Percentiles rank a stretch among this genome's conserved stretches.
Conservation (phyloP, 2,888 invertebrate genomes). For the Cyclophora punctaria region DNA sequence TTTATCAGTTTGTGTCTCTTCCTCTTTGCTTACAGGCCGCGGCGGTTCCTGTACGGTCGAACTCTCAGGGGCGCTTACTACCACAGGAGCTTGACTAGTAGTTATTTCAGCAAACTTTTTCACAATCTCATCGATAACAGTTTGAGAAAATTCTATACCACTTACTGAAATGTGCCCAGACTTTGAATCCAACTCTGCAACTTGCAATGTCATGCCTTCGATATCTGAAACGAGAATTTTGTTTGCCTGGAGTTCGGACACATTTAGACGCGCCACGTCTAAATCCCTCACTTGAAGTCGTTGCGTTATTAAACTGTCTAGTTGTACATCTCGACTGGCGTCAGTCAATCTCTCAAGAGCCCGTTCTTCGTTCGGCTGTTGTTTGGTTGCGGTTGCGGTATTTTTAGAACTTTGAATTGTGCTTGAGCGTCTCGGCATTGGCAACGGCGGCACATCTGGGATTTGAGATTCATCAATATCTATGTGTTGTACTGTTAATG, state of each 20-base stretch:
- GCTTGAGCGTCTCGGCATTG: slow-evolving; percentile 41
- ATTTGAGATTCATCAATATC: slow-evolving; percentile 68
- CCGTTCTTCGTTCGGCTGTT: slow-evolving; percentile 31
- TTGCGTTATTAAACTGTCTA: slow-evolving; percentile 73
- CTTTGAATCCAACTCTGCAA: slow-evolving; percentile 82
- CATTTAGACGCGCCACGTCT: slow-evolving; percentile 85
- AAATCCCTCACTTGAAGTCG: slow-evolving; percentile 83
- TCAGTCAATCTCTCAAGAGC: slow-evolving; percentile 53
- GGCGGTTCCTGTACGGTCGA: slow-evolving; percentile 19
- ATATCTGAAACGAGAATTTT: slow-evolving; percentile 88
- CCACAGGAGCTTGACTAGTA: slow-evolving; percentile 19
- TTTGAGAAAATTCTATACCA: slow-evolving; percentile 80
- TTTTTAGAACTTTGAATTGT: slow-evolving; percentile 29
- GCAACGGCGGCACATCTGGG: slow-evolving; percentile 64
- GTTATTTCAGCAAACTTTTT: slow-evolving; percentile 70
- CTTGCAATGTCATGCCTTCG: slow-evolving; percentile 82
- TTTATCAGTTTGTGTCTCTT: slow-evolving; percentile 58
- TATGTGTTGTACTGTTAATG: slow-evolving; percentile 79
- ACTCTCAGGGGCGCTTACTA: neutral
- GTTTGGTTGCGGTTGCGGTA: slow-evolving; percentile 12
- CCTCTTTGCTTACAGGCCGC: slow-evolving; percentile 51
- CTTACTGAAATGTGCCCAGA: slow-evolving; percentile 79
- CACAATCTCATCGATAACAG: slow-evolving; percentile 80
- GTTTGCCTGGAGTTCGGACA: slow-evolving; percentile 85
- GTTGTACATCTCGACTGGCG: slow-evolving; percentile 47